A percentile compares a stretch with the other conserved stretches of the same genome.
phyloP scores from a whole-genome alignment of 1,140 invertebrate species.

The Listronotus bonariensis region DNA sequence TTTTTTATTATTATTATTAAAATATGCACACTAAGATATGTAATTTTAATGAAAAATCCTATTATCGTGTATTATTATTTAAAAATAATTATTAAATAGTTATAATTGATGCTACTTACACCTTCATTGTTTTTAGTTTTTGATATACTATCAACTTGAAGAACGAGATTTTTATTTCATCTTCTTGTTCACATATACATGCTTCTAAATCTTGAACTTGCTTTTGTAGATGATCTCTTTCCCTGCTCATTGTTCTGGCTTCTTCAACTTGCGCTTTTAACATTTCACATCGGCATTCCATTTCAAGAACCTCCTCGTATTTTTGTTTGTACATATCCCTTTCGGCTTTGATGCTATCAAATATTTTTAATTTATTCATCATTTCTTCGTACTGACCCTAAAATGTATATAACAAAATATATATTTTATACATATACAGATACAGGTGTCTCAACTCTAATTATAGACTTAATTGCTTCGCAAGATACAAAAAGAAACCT shows the following conservation, averaged over 20 bases:
- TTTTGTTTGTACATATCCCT: constrained; percentile 48
- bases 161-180: constrained; percentile 49
- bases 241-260: constrained; percentile 30
- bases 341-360: constrained; percentile 45
- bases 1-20: too few relatives aligned
- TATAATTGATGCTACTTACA: constrained; percentile 33
- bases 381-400: constrained; percentile 43
- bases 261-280: constrained; percentile 42
- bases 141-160: constrained; percentile 44
- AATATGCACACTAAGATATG: too few relatives aligned
- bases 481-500: too few relatives aligned
- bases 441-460: too few relatives aligned
- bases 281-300: constrained; percentile 42
- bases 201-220: constrained; percentile 46
- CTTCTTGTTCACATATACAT: constrained; percentile 50
- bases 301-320: constrained; percentile 40
- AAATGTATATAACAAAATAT: too few relatives aligned
- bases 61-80: too few relatives aligned
- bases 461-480: too few relatives aligned
- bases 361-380: constrained; percentile 41
- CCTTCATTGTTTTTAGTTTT: constrained; percentile 41
- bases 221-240: constrained; percentile 40
- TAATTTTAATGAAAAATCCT: too few relatives aligned
- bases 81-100: too few relatives aligned
- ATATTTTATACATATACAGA: too few relatives aligned